phyloP scores from a whole-genome alignment of 2,888 invertebrate species.

The Cephalotes varians region DNA sequence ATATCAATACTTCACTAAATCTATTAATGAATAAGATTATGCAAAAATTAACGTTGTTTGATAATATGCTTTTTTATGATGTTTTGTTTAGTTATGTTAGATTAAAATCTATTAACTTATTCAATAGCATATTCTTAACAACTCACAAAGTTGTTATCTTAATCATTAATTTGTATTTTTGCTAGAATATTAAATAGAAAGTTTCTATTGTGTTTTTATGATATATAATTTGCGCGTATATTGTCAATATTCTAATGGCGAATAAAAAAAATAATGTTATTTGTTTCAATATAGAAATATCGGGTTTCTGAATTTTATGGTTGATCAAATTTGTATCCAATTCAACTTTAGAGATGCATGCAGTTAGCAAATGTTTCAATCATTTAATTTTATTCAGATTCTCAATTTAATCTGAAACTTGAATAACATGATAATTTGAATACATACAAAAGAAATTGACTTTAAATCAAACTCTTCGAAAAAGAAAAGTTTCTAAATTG shows the following conservation, averaged over 20 bases:
- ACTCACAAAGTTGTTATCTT: background rate
- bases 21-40: background rate
- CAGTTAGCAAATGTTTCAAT: background rate
- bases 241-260: background rate
- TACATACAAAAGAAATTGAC: background rate
- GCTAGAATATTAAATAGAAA: background rate
- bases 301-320: background rate
- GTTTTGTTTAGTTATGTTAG: background rate
- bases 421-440: background rate
- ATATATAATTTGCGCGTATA: background rate
- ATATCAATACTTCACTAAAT: background rate
- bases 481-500: background rate
- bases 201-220: background rate
- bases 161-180: constrained; percentile 12
- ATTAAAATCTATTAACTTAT: background rate
- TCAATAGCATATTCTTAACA: background rate
- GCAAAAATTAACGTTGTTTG: background rate
- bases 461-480: background rate
- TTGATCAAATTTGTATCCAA: constrained; percentile 11
- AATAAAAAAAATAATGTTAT: background rate
- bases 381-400: background rate
- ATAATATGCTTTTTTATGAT: background rate
- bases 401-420: background rate
- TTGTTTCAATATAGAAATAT: background rate
- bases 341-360: background rate